Percentiles rank a stretch among this genome's conserved stretches.
phyloP scores from a whole-genome alignment of 2,888 invertebrate species.

The Limnephilus marmoratus region DNA sequence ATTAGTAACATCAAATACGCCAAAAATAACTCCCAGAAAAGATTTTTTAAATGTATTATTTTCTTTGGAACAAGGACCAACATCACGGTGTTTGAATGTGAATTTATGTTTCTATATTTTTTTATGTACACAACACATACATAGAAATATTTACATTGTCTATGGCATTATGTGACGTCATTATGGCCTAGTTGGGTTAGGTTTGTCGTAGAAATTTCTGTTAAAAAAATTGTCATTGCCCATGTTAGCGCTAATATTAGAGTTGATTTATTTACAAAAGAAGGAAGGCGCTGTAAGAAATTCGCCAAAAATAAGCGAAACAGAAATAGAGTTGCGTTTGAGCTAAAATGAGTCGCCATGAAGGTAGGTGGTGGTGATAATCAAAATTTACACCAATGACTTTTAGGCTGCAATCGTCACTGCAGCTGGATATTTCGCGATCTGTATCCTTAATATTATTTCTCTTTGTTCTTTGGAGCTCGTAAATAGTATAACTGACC shows the following conservation, averaged over 20 bases:
- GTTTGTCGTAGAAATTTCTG: conserved; percentile 83
- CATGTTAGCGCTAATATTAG: conserved; percentile 71
- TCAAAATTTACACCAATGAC: conserved; percentile 73
- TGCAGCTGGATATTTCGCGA: conserved; percentile 22
- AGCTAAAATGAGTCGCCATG: conserved; percentile 94
- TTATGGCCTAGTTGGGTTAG: conserved; percentile 85
- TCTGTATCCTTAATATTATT: not conserved
- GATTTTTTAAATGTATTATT: too few relatives aligned
- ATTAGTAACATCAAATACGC: not conserved
- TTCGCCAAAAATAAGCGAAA: conserved; percentile 46
- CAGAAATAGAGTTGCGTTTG: conserved; percentile 74
- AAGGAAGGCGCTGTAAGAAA: conserved; percentile 53
- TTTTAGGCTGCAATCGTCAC: conserved; percentile 47
- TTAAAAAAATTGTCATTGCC: conserved; percentile 81
- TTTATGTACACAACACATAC: not conserved
- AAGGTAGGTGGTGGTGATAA: conserved; percentile 87
- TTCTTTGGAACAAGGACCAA: too few relatives aligned
- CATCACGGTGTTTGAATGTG: not conserved
- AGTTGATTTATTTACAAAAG: conserved; percentile 53
- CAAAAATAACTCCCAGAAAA: too few relatives aligned
- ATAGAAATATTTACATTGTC: conserved; percentile 16
- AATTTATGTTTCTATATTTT: not conserved
- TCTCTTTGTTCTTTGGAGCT: conserved; percentile 25
- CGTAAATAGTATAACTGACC: conserved; percentile 41
- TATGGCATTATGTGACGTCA: conserved; percentile 77